Evolutionary conservation across 2,113 vertebrate species (phyloP), one percentile per base, ranked within the genome.

Genomic region (Desmodus rotundus): DNA sequence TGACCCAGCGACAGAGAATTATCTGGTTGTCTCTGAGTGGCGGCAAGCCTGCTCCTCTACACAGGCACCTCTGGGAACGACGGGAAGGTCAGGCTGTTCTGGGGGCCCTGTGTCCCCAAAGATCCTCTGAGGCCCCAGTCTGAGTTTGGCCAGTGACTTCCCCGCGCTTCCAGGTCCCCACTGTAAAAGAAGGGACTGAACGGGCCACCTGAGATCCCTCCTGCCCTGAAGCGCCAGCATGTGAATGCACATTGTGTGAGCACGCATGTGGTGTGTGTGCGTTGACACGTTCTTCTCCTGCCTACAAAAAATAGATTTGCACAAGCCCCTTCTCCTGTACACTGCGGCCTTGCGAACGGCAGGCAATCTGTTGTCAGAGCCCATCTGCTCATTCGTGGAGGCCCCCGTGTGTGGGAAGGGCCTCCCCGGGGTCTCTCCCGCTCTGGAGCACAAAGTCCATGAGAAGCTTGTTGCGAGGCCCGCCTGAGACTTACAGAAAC

Each of bases 171-270:
- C 28, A 4, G 4, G 0, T 28, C 11, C 31, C 67, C 43, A 16
- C 61, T 14, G 16, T 24, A 24, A 92, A 72, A 68, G 41, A 33
- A 38, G 38, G 45, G 6, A 56, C 19, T 54, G 8, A 15, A 45
- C 0, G 1, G 36, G 7, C 16, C 5, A 3, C 41, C 33, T 47
- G 36, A 47, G 82, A 52, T 19, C 31, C 70, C 74, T 26, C 38
- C n/a, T 31, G 11, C 38, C 56, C 82, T 16, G 52, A 65, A 36
- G 67, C 28, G 52, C 9, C n/a, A 43, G 17, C 9, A 1, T 24
- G 13, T 6, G 10, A 38, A 1, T 4, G 33, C n/a, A n/a, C n/a
- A n/a, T n/a, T 5, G 1, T 11, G 15, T 45, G 77, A 19, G 14
- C 4, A 3, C 5, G 56, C 43, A 5, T 33, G 3, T 4, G 4